A percentile compares a stretch with the other conserved stretches of the same genome.
Evolutionary conservation across 2,888 invertebrate species (phyloP).

Genomic region (Sympetrum striolatum): DNA sequence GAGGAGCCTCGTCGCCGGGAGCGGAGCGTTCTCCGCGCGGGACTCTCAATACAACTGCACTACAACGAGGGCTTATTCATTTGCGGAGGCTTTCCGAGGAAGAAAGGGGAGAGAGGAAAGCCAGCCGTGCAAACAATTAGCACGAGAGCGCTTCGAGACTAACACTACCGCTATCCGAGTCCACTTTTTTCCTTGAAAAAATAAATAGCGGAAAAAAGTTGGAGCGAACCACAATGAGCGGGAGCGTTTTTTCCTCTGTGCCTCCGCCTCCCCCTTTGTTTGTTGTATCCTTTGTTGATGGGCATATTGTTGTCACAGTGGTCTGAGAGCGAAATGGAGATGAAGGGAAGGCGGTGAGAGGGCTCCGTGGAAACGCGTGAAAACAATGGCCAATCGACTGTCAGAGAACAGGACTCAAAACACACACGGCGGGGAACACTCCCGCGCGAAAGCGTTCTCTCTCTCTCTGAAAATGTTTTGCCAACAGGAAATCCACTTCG

Average conservation of each 20-base stretch:
- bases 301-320: slow-evolving; percentile 36
- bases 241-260: not conserved
- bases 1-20: not conserved
- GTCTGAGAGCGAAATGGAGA: slow-evolving; percentile 40
- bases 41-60: not conserved
- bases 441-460: not conserved
- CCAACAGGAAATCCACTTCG: not conserved
- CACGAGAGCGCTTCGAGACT: not conserved
- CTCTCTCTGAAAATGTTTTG: not conserved
- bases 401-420: slow-evolving; percentile 27
- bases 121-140: not conserved
- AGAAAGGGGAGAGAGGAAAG: not conserved
- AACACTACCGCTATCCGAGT: not conserved
- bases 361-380: slow-evolving; percentile 30
- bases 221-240: not conserved
- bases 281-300: slow-evolving; percentile 34
- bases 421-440: not conserved
- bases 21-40: not conserved
- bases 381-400: slow-evolving; percentile 42
- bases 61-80: not conserved
- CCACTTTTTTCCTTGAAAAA: not conserved
- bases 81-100: not conserved
- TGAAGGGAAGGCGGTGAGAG: slow-evolving; percentile 38
- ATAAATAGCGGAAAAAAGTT: not conserved
- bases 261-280: slow-evolving; percentile 2